Conservation (phyloP, 2,113 vertebrate species). For the Elgaria multicarinata region DNA sequence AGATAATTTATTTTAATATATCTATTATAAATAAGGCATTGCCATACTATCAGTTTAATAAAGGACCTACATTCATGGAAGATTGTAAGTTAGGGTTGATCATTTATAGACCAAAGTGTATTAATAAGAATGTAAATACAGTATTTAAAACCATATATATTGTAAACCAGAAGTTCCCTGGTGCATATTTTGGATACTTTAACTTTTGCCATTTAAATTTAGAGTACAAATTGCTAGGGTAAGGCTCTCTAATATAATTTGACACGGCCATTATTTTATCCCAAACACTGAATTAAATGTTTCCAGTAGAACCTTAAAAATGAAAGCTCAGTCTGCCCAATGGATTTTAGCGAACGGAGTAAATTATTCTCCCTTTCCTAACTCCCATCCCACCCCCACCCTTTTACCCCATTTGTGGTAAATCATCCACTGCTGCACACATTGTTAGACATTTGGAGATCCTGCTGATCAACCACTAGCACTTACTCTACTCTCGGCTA, state of each 20-base stretch:
- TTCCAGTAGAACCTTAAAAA: not conserved
- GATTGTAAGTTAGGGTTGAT: not conserved
- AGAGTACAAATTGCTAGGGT: not conserved
- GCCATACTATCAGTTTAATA: not conserved
- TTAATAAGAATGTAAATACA: not conserved
- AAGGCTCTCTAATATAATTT: not conserved
- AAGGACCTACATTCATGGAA: not conserved
- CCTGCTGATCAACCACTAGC: not conserved
- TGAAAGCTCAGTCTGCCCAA: not conserved
- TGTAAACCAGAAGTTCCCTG: not conserved
- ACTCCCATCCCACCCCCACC: not conserved
- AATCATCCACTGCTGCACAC: not conserved
- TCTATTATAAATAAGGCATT: not conserved
- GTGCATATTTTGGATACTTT: not conserved
- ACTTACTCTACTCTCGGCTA: not conserved
- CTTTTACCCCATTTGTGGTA: not conserved
- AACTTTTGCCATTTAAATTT: constrained; percentile 8
- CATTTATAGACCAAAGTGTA: not conserved
- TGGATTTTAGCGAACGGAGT: not conserved
- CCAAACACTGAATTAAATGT: constrained; percentile 1
- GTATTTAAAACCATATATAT: not conserved
- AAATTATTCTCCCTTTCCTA: not conserved
- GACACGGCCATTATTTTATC: not conserved
- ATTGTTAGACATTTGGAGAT: not conserved
- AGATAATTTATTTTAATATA: not conserved